Conservation (phyloP, 2,797 vertebrate genomes). For the Taenioides sp. region DNA sequence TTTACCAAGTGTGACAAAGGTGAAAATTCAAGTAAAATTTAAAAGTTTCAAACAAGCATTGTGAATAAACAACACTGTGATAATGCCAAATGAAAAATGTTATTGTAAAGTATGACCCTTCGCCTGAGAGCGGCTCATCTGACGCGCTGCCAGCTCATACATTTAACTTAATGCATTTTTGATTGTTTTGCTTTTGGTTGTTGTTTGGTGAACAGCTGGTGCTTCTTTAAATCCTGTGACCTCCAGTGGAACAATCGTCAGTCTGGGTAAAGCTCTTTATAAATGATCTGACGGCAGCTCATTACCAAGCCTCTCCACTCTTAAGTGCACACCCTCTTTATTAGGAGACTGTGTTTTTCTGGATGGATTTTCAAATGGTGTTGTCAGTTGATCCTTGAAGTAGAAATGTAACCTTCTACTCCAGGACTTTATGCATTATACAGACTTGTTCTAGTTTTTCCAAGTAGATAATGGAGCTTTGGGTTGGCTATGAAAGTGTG, state of each 20-base stretch:
- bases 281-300: conserved; percentile 52
- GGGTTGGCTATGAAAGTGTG: neutral
- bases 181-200: conserved; percentile 61
- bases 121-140: conserved; percentile 34
- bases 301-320: conserved; percentile 56
- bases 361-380: conserved; percentile 38
- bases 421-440: conserved; percentile 13
- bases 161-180: conserved; percentile 58
- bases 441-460: neutral
- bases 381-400: conserved; percentile 55
- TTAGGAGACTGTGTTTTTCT: conserved; percentile 33
- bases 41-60: neutral
- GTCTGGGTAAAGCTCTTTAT: conserved; percentile 63
- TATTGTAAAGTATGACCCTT: conserved; percentile 24
- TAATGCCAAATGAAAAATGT: conserved; percentile 4
- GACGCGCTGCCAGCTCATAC: conserved; percentile 47
- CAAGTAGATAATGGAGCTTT: neutral
- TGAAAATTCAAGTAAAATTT: neutral
- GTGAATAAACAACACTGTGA: neutral
- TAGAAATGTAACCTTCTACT: conserved; percentile 55
- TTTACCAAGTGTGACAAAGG: neutral
- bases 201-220: conserved; percentile 66
- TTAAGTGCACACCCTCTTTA: conserved; percentile 43
- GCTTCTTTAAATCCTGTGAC: conserved; percentile 68
- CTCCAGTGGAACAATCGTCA: conserved; percentile 66